Evolutionary conservation across 2,888 invertebrate species (phyloP), one percentile per base, ranked within the genome.

Genomic region (Spicauda simplicius): DNA sequence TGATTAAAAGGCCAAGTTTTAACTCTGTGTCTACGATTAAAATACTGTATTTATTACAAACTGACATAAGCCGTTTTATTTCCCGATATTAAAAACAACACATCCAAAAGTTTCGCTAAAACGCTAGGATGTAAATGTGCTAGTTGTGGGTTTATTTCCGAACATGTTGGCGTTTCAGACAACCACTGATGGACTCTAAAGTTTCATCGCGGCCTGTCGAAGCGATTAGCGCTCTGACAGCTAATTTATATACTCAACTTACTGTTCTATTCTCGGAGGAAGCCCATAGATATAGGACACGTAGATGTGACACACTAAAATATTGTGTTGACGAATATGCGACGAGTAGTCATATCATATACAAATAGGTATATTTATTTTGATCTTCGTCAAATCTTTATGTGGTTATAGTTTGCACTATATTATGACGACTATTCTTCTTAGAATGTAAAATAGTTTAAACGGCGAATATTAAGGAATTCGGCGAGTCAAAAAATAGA

Each of bases 241-340:
- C 91, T 92, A 91, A 93, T 93, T 92, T 92, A 92, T 92, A 88
- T 90, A 90, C 90, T 90, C 90, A 89, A 91, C 90, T 91, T 90
- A 91, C 90, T 80, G 85, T 85, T 90, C 91, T 92, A 91, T 93
- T 92, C 86, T 79, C 79, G 83, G 83, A 76, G 83, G 83, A 82
- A 81, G 80, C 74, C 74, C 79, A 77, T 77, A 86, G 86, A 82
- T 48, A 14, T 12, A 18, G 48, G 37, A 10, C 16, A 48, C 33
- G 30, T 50, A 64, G 63, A 63, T 30, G 55, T 11, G 68, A 37
- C 12, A 37, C 12, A 37, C 37, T 37, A 2, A 53, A 7, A 48
- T 33, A 33, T 33, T 33, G 7, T 16, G 1, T 48, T 48, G 48
- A 48, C 48, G 5, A 5, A 4, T 25, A 5, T 25, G 25, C 5